These are phyloP conservation scores for Harpagoxenus sublaevis DNA, from an alignment of 2,888 invertebrate species.

Conservation along the genomic window DNA sequence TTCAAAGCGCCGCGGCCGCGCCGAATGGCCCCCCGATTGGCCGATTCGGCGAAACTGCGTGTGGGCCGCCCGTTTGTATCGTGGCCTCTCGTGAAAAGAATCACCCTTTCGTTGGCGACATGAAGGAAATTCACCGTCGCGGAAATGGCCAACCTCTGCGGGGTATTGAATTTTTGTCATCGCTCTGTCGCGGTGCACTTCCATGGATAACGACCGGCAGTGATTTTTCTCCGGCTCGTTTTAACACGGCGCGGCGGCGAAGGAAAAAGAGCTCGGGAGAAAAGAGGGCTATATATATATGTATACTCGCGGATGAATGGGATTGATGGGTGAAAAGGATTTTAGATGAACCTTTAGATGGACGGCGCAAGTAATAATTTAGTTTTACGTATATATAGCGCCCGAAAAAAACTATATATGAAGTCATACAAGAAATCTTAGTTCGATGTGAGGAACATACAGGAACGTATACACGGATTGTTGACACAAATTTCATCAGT, in stretches of 20 bases:
- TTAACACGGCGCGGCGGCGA: background rate
- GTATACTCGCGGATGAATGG: conserved; percentile 12
- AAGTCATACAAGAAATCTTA: background rate
- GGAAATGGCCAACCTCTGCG: background rate
- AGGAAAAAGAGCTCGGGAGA: conserved; percentile 30
- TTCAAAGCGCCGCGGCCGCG: conserved; percentile 55
- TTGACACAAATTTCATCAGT: background rate
- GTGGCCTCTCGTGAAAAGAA: conserved; percentile 42
- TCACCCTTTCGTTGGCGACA: conserved; percentile 38
- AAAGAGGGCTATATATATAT: background rate
- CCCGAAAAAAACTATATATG: background rate
- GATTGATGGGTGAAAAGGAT: conserved; percentile 21
- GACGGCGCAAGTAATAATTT: background rate
- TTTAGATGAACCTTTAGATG: background rate
- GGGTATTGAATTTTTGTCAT: conserved; percentile 42
- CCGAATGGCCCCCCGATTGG: conserved; percentile 55
- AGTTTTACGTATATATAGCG: background rate
- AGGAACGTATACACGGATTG: too few species aligned
- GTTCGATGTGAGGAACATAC: background rate
- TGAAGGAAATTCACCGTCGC: conserved; percentile 28
- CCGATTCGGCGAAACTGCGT: conserved; percentile 55
- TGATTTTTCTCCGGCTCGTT: conserved; percentile 37
- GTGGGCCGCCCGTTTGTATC: conserved; percentile 52
- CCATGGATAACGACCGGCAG: conserved; percentile 27
- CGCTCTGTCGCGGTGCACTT: conserved; percentile 1